Evolutionary conservation across 1,140 invertebrate genomes (phyloP).

Genomic region (Lucilia sericata): DNA sequence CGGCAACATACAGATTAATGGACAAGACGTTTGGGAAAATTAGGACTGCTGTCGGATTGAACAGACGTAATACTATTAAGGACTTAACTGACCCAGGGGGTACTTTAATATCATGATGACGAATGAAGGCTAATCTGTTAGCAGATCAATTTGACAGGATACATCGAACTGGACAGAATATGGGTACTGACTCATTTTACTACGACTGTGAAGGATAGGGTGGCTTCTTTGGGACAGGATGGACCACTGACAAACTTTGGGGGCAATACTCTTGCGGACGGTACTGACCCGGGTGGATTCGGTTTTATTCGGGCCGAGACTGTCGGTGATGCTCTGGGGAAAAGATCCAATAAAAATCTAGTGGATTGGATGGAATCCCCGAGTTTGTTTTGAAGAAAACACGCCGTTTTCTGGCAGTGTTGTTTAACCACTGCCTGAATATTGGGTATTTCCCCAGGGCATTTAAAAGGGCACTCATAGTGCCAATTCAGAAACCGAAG

Average conservation of each 20-base stretch:
- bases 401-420: neutral
- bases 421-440: slow-evolving; percentile 5
- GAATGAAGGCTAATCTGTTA: neutral
- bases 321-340: neutral
- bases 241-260: neutral
- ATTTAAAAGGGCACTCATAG: neutral
- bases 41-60: neutral
- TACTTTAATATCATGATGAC: neutral
- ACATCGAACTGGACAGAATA: neutral
- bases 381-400: neutral
- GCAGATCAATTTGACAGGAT: neutral
- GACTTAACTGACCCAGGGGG: neutral
- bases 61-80: too few species aligned
- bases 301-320: neutral
- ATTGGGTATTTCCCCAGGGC: neutral
- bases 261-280: neutral
- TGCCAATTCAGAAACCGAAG: neutral
- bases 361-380: neutral
- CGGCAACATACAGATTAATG: neutral
- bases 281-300: neutral
- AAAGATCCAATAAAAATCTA: neutral
- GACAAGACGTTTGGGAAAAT: neutral
- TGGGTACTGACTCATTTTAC: neutral
- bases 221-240: neutral
- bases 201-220: neutral